These are phyloP conservation scores for Proteles cristata DNA, from an alignment of 2,113 vertebrate genomes.

Conservation along the genomic window DNA sequence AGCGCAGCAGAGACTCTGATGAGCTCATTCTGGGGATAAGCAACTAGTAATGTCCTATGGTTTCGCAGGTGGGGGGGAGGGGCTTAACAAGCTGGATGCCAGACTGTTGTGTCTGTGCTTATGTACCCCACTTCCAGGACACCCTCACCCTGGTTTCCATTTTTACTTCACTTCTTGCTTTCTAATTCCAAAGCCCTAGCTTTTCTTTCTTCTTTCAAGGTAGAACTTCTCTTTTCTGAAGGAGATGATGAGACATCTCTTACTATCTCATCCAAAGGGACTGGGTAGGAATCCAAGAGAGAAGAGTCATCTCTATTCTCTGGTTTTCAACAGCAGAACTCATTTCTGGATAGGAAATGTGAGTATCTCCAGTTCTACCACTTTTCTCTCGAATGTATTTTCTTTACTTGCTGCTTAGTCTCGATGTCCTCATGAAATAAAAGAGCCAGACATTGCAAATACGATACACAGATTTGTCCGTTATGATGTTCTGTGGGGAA, in stretches of 20 bases:
- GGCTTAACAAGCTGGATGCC: background rate
- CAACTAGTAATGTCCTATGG: too few species aligned
- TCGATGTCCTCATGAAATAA: background rate
- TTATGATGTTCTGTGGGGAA: background rate
- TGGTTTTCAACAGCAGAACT: background rate
- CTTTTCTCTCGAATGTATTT: background rate
- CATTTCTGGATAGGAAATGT: background rate
- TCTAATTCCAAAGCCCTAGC: background rate
- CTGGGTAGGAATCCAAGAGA: background rate
- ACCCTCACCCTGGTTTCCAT: background rate
- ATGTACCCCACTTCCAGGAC: too few species aligned
- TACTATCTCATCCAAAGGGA: background rate
- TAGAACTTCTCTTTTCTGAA: background rate
- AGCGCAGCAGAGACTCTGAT: background rate
- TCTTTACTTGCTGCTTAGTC: background rate
- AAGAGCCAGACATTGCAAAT: background rate
- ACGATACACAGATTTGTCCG: background rate
- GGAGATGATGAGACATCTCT: background rate
- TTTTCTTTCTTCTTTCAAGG: background rate
- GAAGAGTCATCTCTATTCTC: background rate
- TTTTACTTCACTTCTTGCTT: background rate
- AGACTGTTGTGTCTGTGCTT: background rate
- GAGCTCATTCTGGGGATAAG: background rate
- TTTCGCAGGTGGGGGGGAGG: background rate
- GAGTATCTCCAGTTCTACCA: background rate